Base-by-base conservation (phyloP, 2,113 vertebrate species). In the Okapia johnstoni region DNA sequence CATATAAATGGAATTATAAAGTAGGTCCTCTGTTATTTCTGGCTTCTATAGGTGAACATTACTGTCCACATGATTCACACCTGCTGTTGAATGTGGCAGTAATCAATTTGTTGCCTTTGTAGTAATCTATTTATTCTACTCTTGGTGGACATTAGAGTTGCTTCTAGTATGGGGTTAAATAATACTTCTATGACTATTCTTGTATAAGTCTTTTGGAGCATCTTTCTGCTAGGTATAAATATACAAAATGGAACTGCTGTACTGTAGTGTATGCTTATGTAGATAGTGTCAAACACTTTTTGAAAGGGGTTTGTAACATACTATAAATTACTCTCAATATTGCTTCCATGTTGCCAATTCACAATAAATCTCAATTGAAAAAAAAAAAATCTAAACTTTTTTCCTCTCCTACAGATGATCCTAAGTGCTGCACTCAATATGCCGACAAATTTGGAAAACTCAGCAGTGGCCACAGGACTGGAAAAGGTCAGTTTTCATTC, bases 241-340 rank as follows among this genome's bases (percentile, higher is more conserved):
- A 57, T 83, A 48, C 25, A 76, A 76, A 63, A 76, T 9, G n/a
- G 36, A 96, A 83, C 8, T 87, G 52, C 60, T 91, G 8, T 36
- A 36, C 12, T 28, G 40, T 6, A 86, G 21, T 9, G 43, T 36
- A 83, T 83, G 4, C 58, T 15, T 52, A 88, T 23, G 58, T 7
- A 52, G 33, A 70, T 5, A 60, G 19, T 91, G 54, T 54, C 50
- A 55, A 66, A 85, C 21, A 70, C 23, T 86, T 90, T 66, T 58
- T 28, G 40, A 86, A 90, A 87, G n/a, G 86, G 54, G 48, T 30
- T 9, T 87, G 19, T 91, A 95, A 94, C 40, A 80, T 21, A 36
- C 63, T 21, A 70, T 80, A 77, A 94, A 88, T 93, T 96, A 77
- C 57, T 95, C 95, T 87, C 60, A 58, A 66, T 70, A 85, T 33